These are phyloP conservation scores for Steinernema hermaphroditum DNA, from an alignment of 2,888 invertebrate genomes.

Conservation along the genomic window DNA sequence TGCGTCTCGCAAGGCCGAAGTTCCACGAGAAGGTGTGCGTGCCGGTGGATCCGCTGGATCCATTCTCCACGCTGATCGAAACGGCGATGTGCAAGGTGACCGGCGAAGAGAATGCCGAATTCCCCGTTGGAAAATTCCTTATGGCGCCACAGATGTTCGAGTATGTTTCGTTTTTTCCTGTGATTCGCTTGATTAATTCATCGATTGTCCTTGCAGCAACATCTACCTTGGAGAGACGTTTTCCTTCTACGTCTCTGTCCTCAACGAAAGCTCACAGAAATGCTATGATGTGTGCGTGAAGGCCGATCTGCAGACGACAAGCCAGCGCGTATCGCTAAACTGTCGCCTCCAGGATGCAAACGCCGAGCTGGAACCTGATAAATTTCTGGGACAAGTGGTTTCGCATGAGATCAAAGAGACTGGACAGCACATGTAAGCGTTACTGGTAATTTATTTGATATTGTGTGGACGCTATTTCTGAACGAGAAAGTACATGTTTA, in stretches of 20 bases:
- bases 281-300: constrained; percentile 83
- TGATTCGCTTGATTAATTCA: constrained; percentile 9
- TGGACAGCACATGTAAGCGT: constrained; percentile 86
- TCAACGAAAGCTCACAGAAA: constrained; percentile 85
- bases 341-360: constrained; percentile 74
- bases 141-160: constrained; percentile 94
- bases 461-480: too few species aligned
- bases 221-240: constrained; percentile 97
- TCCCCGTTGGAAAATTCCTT: constrained; percentile 83
- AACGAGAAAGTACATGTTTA: too few species aligned
- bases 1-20: constrained; percentile 90
- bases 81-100: constrained; percentile 36
- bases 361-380: constrained; percentile 75
- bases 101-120: constrained; percentile 45
- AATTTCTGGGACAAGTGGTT: constrained; percentile 90
- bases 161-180: constrained; percentile 69
- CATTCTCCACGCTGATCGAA: constrained; percentile 41
- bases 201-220: constrained; percentile 72
- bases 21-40: constrained; percentile 78
- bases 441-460: constrained; percentile 3
- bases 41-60: constrained; percentile 73
- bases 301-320: constrained; percentile 89
- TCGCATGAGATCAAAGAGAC: constrained; percentile 99
- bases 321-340: constrained; percentile 73
- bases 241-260: constrained; percentile 93